These are phyloP conservation scores for Cerceris rybyensis DNA, from an alignment of 2,888 invertebrate genomes.

Conservation along the genomic window DNA sequence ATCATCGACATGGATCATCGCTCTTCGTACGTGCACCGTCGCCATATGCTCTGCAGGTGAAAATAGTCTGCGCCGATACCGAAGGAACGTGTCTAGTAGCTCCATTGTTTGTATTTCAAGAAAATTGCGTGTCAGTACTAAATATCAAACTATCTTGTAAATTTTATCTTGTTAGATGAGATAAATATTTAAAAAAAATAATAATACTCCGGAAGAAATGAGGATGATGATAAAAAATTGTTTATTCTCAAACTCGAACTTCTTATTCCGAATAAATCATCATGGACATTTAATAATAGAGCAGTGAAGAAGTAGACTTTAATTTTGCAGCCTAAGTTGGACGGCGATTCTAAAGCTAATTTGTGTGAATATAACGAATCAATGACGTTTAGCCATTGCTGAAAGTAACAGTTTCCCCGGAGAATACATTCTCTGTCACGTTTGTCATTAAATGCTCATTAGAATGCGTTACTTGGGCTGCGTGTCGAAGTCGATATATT, in stretches of 20 bases:
- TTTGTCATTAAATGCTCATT: constrained; percentile 54
- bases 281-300: neutral
- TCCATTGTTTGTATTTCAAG: neutral
- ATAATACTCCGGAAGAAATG: neutral
- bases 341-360: constrained; percentile 45
- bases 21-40: constrained; percentile 52
- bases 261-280: constrained; percentile 4
- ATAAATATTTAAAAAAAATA: neutral
- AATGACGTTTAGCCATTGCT: constrained; percentile 13
- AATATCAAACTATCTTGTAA: neutral
- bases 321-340: constrained; percentile 37
- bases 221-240: neutral
- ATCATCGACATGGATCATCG: constrained; percentile 42
- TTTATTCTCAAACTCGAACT: neutral
- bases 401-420: constrained; percentile 44
- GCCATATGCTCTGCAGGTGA: constrained; percentile 79
- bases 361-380: constrained; percentile 34
- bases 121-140: neutral
- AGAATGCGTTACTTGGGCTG: constrained; percentile 32
- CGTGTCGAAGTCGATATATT: constrained; percentile 18
- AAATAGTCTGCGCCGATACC: constrained; percentile 61
- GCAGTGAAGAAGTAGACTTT: constrained; percentile 2
- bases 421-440: constrained; percentile 35
- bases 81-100: constrained; percentile 19
- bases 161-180: neutral